Evolutionary conservation across 35 echinoderm and acorn worm genomes (phyloP), one percentile per base, ranked within the genome.

Genomic region (Stichopus chloronotus): DNA sequence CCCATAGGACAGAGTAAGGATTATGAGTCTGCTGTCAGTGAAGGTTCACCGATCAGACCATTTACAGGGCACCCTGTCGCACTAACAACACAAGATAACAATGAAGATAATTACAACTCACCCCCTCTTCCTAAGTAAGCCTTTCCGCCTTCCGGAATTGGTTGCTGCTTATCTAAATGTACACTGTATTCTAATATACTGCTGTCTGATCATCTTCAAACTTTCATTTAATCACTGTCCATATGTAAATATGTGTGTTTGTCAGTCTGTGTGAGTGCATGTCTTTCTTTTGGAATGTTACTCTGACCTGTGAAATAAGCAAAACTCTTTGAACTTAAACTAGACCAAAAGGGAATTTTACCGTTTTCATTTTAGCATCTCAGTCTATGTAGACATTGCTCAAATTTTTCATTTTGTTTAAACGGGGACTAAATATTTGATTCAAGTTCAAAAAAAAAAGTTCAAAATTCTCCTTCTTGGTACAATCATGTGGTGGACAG

Each of bases 1-100:
- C 90, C 95, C 0, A 81, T 96, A 22, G 55, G 55, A 57, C 43
- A 92, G 94, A 72, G 93, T 96, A 96, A 96, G 95, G 95, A 90
- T 25, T 81, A 12, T 10, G 82, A 58, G 56, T 58, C 82, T 16
- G 55, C 21, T 17, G 30, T 43, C 30, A 85, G 82, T 58, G 17
- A n/a, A 19, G 20, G 17, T 20, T 58, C 57, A 58, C 82, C 55
- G 1, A 23, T 53, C 58, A 23, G 57, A 58, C 17, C 21, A n/a
- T 56, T 6, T 59, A 58, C 30, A 9, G 52, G 53, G 6, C 57
- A 85, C 9, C 5, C 82, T 85, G 55, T 85, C 21, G 17, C 16
- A 85, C 82, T 58, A 58, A 85, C 52, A 53, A 4, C 56, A 58
- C 55, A 85, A 58, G 17, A 85, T 74, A 74, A 21, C 13, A 74